Percentiles rank a stretch among this genome's conserved stretches.
phyloP scores from a whole-genome alignment of 2,888 invertebrate genomes.

The Protophormia terraenovae region DNA sequence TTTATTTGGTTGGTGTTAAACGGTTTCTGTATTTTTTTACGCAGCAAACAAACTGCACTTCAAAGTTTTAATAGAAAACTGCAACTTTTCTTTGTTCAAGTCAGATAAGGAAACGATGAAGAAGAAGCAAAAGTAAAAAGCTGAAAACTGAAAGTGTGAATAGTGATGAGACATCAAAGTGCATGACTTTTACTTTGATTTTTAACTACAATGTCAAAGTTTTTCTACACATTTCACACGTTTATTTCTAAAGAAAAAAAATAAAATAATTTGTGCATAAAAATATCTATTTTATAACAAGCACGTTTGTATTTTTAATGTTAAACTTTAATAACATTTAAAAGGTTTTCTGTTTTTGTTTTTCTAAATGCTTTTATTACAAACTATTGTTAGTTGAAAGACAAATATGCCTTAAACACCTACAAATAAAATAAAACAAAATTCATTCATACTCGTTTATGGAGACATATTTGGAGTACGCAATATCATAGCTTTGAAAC shows the following conservation, averaged over 20 bases:
- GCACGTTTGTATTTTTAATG: background rate
- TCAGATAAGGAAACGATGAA: no score
- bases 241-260: background rate
- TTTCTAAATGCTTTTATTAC: background rate
- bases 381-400: background rate
- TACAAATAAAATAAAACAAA: background rate
- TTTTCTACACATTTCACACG: background rate
- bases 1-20: slow-evolving; percentile 27
- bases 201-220: background rate
- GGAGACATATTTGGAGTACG: background rate
- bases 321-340: background rate
- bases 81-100: background rate
- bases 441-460: background rate
- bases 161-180: slow-evolving; percentile 17
- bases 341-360: background rate
- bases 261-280: background rate
- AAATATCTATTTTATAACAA: background rate
- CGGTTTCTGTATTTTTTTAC: background rate
- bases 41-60: background rate
- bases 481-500: background rate
- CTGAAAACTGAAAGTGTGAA: background rate
- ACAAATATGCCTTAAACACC: background rate
- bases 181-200: slow-evolving; percentile 13
- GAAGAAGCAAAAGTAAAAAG: background rate
- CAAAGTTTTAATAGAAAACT: slow-evolving; percentile 37